Evolutionary conservation across 2,113 vertebrate species (phyloP).

Genomic region (Aptenodytes patagonicus): DNA sequence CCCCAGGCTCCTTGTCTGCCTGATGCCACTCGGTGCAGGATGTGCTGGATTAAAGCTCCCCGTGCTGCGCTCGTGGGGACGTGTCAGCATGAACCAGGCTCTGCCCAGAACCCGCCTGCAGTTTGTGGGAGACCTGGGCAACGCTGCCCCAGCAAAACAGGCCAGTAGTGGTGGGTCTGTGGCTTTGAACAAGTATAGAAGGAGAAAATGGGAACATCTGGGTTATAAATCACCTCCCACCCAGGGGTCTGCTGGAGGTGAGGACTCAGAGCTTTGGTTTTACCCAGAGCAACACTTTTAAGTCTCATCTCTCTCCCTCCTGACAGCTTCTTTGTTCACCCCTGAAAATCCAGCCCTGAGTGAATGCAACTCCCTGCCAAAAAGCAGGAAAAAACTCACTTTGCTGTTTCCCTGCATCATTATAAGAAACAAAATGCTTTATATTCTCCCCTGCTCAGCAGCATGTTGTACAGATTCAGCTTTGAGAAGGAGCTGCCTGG

Average conservation of each 20-base stretch:
- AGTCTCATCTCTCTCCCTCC: neutral
- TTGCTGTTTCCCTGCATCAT: neutral
- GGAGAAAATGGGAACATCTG: neutral
- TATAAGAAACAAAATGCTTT: neutral
- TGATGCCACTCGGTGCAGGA: accelerated
- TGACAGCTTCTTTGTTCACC: neutral
- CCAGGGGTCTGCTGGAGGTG: neutral
- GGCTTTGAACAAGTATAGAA: too few species aligned
- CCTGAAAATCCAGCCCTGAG: neutral
- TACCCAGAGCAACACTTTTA: neutral
- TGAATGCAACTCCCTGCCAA: neutral
- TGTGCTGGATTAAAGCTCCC: neutral
- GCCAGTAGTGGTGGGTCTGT: accelerated
- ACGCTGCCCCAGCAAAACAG: neutral
- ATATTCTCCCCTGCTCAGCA: neutral
- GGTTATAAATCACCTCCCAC: neutral
- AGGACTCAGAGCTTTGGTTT: neutral
- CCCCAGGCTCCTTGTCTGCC: accelerated
- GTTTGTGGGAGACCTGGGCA: neutral
- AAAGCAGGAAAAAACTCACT: neutral
- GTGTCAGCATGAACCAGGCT: accelerated
- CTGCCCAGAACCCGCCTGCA: neutral
- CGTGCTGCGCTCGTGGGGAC: accelerated
- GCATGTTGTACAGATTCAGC: accelerated
- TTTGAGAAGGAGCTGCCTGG: neutral